Percentiles rank a stretch among this genome's conserved stretches.
phyloP scores from a whole-genome alignment of 2,888 invertebrate species.

The Eudasyphora cyanicolor region DNA sequence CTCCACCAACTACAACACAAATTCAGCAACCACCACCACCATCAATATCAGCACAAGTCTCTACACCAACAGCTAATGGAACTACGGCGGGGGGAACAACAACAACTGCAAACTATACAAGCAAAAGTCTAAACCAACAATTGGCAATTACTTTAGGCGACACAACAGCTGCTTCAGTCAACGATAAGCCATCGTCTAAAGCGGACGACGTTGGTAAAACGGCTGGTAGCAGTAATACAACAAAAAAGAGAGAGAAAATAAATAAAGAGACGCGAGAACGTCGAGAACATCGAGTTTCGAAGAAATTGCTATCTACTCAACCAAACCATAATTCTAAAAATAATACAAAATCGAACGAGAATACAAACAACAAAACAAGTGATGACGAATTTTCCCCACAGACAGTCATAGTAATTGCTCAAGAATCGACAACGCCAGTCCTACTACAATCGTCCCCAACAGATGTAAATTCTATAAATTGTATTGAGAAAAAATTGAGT shows the following conservation, averaged over 20 bases:
- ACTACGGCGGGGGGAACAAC: slow-evolving; percentile 55
- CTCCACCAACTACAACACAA: slow-evolving; percentile 75
- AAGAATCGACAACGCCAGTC: slow-evolving; percentile 30
- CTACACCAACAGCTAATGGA: slow-evolving; percentile 51
- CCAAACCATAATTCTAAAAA: slow-evolving; percentile 50
- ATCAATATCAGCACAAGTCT: slow-evolving; percentile 57
- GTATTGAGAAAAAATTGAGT: slow-evolving; percentile 36
- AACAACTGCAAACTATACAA: slow-evolving; percentile 57
- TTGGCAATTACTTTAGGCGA: slow-evolving; percentile 69
- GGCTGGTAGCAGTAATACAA: slow-evolving; percentile 45
- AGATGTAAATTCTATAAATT: slow-evolving; percentile 45
- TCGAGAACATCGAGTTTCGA: slow-evolving; percentile 61
- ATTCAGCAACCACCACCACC: slow-evolving; percentile 65
- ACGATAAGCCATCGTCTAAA: slow-evolving; percentile 68
- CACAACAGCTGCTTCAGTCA: slow-evolving; percentile 67
- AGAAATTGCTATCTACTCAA: slow-evolving; percentile 43
- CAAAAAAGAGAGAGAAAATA: slow-evolving; percentile 71
- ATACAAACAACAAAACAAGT: slow-evolving; percentile 37
- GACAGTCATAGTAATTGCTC: slow-evolving; percentile 39
- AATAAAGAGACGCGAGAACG: slow-evolving; percentile 61
- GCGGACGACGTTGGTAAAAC: slow-evolving; percentile 69
- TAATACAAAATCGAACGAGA: slow-evolving; percentile 41
- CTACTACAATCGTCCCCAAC: slow-evolving; percentile 14
- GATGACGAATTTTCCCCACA: slow-evolving; percentile 39
- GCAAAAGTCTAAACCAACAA: slow-evolving; percentile 67